Evolutionary conservation across 2,797 vertebrate species (phyloP).

Genomic region (Corythornis leucogaster): DNA sequence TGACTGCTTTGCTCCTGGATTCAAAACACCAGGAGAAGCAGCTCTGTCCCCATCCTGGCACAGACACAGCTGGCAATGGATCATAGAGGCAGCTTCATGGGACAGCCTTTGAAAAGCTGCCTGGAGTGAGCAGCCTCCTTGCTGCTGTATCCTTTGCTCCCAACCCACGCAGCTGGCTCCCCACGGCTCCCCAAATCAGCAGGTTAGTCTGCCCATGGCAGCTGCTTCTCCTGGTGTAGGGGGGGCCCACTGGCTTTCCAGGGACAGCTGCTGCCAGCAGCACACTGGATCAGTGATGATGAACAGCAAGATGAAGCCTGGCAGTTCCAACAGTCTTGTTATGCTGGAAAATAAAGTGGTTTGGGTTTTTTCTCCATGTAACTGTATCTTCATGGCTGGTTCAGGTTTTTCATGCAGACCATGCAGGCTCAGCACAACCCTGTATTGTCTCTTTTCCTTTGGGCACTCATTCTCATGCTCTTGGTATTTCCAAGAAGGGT

Average conservation of each 20-base stretch:
- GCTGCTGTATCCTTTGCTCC: not conserved
- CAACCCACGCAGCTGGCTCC: not conserved
- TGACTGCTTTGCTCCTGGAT: not conserved
- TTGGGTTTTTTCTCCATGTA: not conserved
- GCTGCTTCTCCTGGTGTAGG: not conserved
- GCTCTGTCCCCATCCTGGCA: not conserved
- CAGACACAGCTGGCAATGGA: not conserved
- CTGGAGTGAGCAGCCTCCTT: fast-evolving
- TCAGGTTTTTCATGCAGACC: not conserved
- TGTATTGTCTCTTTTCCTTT: not conserved
- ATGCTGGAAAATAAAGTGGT: not conserved
- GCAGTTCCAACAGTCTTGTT: not conserved
- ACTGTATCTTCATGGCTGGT: not conserved
- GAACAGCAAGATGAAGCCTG: not conserved
- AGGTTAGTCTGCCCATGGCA: not conserved
- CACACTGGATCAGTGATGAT: fast-evolving
- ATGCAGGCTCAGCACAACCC: not conserved
- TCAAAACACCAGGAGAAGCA: not conserved
- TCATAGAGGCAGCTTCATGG: not conserved
- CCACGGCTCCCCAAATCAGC: fast-evolving
- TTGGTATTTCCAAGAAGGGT: not conserved
- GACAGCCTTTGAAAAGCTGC: not conserved
- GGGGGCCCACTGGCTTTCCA: fast-evolving
- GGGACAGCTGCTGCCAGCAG: not conserved
- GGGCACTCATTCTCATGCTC: not conserved